phyloP scores from a whole-genome alignment of 2,797 vertebrate species.

The Microtus californicus region DNA sequence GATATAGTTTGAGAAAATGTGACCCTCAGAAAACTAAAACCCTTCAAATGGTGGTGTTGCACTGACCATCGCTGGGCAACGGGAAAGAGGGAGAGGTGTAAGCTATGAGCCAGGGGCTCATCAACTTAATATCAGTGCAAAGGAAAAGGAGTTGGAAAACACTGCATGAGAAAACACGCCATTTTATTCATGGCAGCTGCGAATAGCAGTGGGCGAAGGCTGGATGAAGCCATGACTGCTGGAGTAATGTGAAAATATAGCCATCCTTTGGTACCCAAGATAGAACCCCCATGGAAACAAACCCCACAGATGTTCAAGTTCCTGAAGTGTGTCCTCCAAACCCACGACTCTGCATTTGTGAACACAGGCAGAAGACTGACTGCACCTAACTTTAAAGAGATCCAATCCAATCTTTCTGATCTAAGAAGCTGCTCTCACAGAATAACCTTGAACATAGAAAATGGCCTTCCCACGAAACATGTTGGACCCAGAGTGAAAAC shows the following conservation, averaged over 20 bases:
- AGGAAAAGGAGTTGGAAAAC: not conserved
- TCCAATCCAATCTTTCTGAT: not conserved
- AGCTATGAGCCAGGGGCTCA: not conserved
- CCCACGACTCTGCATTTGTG: not conserved
- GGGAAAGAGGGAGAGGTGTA: not conserved
- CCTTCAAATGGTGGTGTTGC: not conserved
- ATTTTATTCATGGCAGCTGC: not conserved
- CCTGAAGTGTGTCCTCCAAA: not conserved
- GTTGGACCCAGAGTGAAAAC: not conserved
- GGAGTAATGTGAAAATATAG: slow-evolving; percentile 4
- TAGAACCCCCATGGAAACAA: not conserved
- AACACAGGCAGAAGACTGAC: not conserved
- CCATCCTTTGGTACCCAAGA: not conserved
- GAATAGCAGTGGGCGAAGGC: not conserved
- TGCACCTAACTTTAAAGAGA: not conserved
- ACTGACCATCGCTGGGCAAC: not conserved
- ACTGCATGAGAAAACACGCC: not conserved
- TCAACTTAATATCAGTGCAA: not conserved
- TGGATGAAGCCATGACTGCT: not conserved
- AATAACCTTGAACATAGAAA: not conserved
- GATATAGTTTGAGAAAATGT: not conserved
- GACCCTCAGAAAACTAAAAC: not conserved
- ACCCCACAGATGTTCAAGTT: not conserved
- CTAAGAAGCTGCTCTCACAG: not conserved
- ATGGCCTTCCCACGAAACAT: not conserved